phyloP scores from a whole-genome alignment of 2,888 invertebrate genomes.

The Calameuta pallipes region DNA sequence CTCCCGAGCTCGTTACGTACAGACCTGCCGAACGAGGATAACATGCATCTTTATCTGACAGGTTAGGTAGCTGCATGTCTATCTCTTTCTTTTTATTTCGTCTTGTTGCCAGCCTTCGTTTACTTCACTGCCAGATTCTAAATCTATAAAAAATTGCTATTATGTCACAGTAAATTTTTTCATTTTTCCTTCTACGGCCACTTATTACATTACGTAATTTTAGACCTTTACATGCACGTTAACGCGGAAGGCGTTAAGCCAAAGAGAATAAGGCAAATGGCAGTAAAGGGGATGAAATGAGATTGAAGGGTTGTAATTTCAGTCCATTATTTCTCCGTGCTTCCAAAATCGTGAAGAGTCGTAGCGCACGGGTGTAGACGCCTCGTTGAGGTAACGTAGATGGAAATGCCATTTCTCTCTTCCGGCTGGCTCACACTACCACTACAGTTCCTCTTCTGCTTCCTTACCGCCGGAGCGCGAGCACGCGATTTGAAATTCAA shows the following conservation, averaged over 20 bases:
- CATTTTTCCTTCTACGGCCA: neutral
- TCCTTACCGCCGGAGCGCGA: neutral
- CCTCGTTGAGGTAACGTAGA: constrained; percentile 29
- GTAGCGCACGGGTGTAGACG: neutral
- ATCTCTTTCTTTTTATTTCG: neutral
- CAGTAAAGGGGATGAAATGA: neutral
- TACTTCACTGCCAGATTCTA: neutral
- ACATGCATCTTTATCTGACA: neutral
- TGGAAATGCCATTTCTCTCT: constrained; percentile 41
- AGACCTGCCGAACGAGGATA: neutral
- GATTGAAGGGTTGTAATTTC: constrained; percentile 32
- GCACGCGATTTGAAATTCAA: constrained; percentile 50
- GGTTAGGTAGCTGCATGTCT: neutral
- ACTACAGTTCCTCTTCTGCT: constrained; percentile 11
- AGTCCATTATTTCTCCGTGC: constrained; percentile 36
- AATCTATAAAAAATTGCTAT: neutral
- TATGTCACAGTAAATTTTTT: neutral
- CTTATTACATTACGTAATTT: neutral
- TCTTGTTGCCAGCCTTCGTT: neutral
- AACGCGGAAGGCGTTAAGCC: neutral
- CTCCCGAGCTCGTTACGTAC: neutral
- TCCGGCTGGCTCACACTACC: neutral
- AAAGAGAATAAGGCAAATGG: neutral
- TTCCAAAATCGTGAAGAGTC: neutral
- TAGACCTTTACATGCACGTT: neutral